Conservation (phyloP, 2,888 invertebrate genomes). For the Cantharis lateralis region DNA sequence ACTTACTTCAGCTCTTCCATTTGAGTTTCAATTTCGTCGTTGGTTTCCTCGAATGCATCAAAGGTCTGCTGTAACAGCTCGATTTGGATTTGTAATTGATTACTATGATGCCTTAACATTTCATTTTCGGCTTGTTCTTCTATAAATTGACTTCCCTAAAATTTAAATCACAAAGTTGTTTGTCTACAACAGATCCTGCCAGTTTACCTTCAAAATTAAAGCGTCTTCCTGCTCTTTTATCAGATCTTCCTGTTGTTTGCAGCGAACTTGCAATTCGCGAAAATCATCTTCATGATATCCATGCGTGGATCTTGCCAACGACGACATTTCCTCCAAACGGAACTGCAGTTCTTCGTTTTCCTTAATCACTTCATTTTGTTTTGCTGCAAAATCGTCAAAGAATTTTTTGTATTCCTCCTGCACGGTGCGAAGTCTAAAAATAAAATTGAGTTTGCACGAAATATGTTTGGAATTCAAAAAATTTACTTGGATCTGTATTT, state of each 20-base stretch:
- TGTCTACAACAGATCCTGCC: not conserved
- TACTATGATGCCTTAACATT: not conserved
- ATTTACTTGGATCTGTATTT: conserved; percentile 23
- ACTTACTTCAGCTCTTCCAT: not conserved
- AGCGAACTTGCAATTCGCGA: not conserved
- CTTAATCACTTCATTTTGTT: conserved; percentile 21
- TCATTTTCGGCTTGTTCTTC: not conserved
- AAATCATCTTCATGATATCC: not conserved
- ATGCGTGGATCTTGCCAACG: not conserved
- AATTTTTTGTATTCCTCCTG: conserved; percentile 27
- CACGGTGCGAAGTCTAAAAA: conserved; percentile 7
- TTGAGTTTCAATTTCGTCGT: not conserved
- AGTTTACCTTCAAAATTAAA: not conserved
- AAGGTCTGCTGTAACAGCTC: not conserved
- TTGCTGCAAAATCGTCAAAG: conserved; percentile 15
- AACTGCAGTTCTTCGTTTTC: conserved; percentile 31
- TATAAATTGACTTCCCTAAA: not conserved
- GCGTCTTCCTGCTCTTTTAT: not conserved
- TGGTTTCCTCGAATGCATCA: not conserved
- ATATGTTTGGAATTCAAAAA: not conserved
- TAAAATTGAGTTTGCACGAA: not conserved
- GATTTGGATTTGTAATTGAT: not conserved
- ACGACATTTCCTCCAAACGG: conserved; percentile 23
- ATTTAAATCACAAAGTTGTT: not conserved
- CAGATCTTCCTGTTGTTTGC: not conserved